These are phyloP conservation scores for Petroica traversi DNA, from an alignment of 2,113 vertebrate genomes.

Conservation along the genomic window DNA sequence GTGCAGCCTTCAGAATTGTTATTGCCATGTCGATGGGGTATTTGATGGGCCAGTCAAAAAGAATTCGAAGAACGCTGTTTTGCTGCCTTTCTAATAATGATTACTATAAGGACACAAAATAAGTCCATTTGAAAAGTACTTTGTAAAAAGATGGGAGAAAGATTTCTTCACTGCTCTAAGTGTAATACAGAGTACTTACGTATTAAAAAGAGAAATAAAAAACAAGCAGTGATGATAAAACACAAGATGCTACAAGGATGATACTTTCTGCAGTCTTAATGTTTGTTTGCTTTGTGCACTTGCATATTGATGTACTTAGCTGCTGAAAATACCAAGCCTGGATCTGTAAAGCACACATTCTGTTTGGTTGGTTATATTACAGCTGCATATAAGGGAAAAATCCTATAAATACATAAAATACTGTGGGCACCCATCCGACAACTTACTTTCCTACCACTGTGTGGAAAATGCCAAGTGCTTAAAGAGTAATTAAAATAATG, in stretches of 20 bases:
- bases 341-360: neutral
- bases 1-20: constrained; percentile 18
- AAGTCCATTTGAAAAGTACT: neutral
- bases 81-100: constrained; percentile 7
- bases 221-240: neutral
- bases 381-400: neutral
- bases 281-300: constrained; percentile 16
- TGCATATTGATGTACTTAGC: neutral
- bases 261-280: neutral
- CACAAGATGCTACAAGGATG: neutral
- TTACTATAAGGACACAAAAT: neutral
- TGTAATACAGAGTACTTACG: neutral
- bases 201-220: neutral
- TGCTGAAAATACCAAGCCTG: neutral
- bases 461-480: constrained; percentile 39
- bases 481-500: constrained; percentile 68
- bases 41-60: constrained; percentile 12
- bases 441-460: neutral
- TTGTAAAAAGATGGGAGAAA: neutral
- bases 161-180: neutral
- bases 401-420: constrained; percentile 33
- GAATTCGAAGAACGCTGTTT: neutral
- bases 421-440: constrained; percentile 21
- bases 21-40: neutral
- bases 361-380: neutral